Base-by-base conservation (phyloP, 1,140 invertebrate genomes). In the Bradysia coprophila region DNA sequence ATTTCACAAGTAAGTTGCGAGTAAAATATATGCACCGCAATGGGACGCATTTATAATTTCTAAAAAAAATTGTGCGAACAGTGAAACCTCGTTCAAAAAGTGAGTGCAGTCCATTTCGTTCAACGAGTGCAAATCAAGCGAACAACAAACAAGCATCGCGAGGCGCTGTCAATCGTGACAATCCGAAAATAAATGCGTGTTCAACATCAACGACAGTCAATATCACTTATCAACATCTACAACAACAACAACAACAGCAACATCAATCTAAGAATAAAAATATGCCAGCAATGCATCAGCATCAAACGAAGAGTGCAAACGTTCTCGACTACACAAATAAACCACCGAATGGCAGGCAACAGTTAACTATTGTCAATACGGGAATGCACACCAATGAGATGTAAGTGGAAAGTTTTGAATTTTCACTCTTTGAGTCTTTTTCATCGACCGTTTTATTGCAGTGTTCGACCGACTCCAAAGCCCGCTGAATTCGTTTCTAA, bases 401-500 rank as follows among this genome's bases (percentile, higher is more conserved):
- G 57, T 59, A 44, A 59, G 57, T 59, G 28, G 4, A 34, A 34
- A 34, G 4, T 34, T 13, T 13, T 16, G 32, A 34, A 34, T 34
- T 16, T 31, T 34, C 11, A 3, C 13, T 34, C 15, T 38, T 38
- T 38, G 18, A 8, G 36, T 36, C 18, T 36, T 18, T 36, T 18
- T 36, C 33, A 6, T 18, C 5, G n/a, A 20, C 13, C 18, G 32
- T 34, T 3, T 42, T 23, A 15, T 37, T 46, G 5, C 28, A 60
- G 57, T 31, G 51, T 52, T 24, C 53, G 53, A 13, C 56, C 55
- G 23, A 56, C 52, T n/a, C 50, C 56, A 2, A 50, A 53, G 4
- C 18, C 36, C 10, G 49, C 52, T 9, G 51, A 49, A 19, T 50
- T 54, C 41, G 59, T 49, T 24, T 64, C 68, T 32, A 79, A 74